These are phyloP conservation scores for Silurus meridionalis DNA, from an alignment of 2,113 vertebrate species.

Conservation along the genomic window DNA sequence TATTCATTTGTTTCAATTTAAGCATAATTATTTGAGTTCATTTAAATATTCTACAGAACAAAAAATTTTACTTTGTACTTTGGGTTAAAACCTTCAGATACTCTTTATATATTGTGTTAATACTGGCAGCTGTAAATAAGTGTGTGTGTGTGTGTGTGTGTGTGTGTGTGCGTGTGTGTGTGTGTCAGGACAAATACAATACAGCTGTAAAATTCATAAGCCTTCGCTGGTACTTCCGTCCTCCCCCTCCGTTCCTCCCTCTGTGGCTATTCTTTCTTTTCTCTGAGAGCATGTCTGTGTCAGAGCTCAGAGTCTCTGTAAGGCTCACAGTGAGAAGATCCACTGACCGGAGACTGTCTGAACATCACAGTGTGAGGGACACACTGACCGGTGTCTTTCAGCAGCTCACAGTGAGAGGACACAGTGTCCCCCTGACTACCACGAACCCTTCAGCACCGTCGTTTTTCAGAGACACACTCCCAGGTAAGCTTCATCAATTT, in stretches of 20 bases:
- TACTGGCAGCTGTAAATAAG: slow-evolving; percentile 36
- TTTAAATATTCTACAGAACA: neutral
- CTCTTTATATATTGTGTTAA: slow-evolving; percentile 15
- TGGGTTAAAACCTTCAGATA: neutral
- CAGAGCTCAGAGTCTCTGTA: slow-evolving; percentile 48
- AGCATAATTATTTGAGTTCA: neutral
- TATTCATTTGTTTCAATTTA: neutral
- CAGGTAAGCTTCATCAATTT: neutral
- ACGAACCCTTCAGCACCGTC: neutral
- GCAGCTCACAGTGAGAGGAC: neutral
- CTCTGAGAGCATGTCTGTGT: slow-evolving; percentile 29
- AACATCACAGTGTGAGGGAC: neutral
- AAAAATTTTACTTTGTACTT: neutral
- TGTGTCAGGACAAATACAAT: slow-evolving; percentile 72
- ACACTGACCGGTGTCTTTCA: neutral
- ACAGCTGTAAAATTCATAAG: slow-evolving; percentile 55
- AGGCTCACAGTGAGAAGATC: slow-evolving; percentile 57
- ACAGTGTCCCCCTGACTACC: neutral
- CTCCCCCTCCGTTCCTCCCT: slow-evolving; percentile 42
- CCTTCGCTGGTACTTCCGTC: slow-evolving; percentile 45
- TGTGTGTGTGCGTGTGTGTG: neutral
- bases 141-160: neutral
- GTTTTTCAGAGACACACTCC: neutral
- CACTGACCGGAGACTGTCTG: slow-evolving; percentile 24
- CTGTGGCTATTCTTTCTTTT: slow-evolving; percentile 40